phyloP scores from a whole-genome alignment of 2,113 vertebrate species.

The Antigone vipio region DNA sequence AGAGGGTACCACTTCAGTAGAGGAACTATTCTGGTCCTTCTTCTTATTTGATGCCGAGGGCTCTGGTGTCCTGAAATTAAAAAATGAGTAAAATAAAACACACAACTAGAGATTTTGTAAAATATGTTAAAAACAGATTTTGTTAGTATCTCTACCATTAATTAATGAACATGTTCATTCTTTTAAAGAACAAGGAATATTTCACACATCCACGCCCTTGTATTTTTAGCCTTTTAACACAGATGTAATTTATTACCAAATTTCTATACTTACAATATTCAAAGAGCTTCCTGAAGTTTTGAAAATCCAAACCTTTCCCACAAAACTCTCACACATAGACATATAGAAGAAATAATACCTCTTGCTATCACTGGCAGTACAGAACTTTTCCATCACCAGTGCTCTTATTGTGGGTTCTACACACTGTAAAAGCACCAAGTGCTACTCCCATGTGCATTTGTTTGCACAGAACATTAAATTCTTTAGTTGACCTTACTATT shows the following conservation, averaged over 20 bases:
- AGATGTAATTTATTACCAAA: neutral
- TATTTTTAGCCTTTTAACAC: neutral
- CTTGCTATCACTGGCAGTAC: neutral
- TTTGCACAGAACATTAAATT: neutral
- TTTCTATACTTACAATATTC: neutral
- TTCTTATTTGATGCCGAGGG: accelerated
- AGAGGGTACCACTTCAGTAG: neutral
- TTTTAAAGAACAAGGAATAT: neutral
- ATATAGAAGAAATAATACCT: neutral
- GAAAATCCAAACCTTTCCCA: neutral
- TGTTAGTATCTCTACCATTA: neutral
- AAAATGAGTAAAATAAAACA: neutral
- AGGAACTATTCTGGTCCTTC: neutral
- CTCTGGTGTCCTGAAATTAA: neutral
- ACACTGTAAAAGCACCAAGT: neutral
- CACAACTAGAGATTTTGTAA: neutral
- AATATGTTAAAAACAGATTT: neutral
- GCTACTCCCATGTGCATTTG: neutral
- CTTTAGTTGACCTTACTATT: neutral
- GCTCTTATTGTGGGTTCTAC: neutral
- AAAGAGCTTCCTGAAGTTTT: neutral
- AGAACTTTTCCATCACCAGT: neutral
- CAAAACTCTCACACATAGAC: neutral
- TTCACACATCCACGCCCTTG: neutral
- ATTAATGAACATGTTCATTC: accelerated